Percentiles rank a stretch among this genome's conserved stretches.
Conservation (phyloP, 2,113 vertebrate genomes). For the Ariopsis seemanni region DNA sequence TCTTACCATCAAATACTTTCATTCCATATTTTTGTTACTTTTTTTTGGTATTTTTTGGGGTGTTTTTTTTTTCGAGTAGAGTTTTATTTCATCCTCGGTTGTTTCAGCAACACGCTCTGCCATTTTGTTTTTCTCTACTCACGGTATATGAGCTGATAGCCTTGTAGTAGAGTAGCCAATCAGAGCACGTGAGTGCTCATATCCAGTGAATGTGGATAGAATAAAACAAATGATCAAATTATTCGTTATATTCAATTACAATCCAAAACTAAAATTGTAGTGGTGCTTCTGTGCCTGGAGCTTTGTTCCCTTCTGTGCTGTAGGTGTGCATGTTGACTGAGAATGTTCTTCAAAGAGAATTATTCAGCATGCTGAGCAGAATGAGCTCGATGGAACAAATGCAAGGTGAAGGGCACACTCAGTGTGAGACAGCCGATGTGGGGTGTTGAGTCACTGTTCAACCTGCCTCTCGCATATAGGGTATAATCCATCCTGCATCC, state of each 20-base stretch:
- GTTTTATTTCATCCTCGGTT: neutral
- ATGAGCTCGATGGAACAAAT: constrained; percentile 60
- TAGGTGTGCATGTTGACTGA: neutral
- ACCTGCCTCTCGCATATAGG: neutral
- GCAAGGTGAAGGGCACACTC: constrained; percentile 57
- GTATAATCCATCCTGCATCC: constrained; percentile 17
- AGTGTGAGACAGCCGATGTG: constrained; percentile 37
- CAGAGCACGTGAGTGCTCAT: too few relatives aligned
- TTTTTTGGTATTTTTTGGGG: too few relatives aligned
- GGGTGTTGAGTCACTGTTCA: neutral
- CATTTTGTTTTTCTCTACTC: too few relatives aligned
- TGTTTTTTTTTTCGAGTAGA: too few relatives aligned
- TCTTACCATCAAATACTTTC: too few relatives aligned
- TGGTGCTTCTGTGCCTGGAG: neutral
- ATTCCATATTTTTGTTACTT: too few relatives aligned
- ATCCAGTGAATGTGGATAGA: too few relatives aligned
- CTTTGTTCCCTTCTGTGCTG: neutral
- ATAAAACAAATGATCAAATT: too few relatives aligned
- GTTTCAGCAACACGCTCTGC: too few relatives aligned
- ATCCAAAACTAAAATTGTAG: neutral
- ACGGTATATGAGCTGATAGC: too few relatives aligned
- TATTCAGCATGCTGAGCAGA: constrained; percentile 50
- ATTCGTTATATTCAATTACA: neutral
- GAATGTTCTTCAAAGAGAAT: constrained; percentile 21
- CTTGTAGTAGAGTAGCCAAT: too few relatives aligned